Evolutionary conservation across 2,797 vertebrate genomes (phyloP).

Genomic region (Enteromius paludinosus): DNA sequence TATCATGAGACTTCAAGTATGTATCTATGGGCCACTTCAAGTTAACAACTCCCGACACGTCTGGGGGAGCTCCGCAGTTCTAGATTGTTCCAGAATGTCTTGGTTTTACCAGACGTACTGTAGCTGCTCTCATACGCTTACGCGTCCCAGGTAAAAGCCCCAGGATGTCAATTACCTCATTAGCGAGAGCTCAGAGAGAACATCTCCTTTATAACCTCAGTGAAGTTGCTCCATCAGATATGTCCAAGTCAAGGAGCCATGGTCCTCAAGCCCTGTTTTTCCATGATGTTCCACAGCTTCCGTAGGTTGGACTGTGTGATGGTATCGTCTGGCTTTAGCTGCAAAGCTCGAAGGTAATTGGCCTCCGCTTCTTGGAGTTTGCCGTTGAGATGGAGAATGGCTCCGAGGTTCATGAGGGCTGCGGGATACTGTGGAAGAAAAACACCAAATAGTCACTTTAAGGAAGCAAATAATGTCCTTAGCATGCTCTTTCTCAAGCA

Average conservation of each 20-base stretch:
- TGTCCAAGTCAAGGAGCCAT: slow-evolving; percentile 70
- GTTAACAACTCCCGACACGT: slow-evolving; percentile 70
- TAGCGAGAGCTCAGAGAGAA: slow-evolving; percentile 55
- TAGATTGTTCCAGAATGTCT: slow-evolving; percentile 43
- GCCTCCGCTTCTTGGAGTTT: slow-evolving; percentile 92
- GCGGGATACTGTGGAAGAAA: slow-evolving; percentile 87
- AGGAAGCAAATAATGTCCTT: slow-evolving; percentile 8
- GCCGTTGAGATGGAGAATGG: slow-evolving; percentile 97
- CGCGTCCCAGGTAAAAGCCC: slow-evolving; percentile 12
- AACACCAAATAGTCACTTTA: not conserved
- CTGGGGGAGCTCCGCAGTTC: slow-evolving; percentile 18
- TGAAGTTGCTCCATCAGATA: slow-evolving; percentile 42
- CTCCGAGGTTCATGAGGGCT: slow-evolving; percentile 97
- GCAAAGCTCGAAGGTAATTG: slow-evolving; percentile 95
- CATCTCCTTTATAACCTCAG: slow-evolving; percentile 29
- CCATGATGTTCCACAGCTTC: slow-evolving; percentile 99
- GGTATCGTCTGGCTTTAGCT: slow-evolving; percentile 93
- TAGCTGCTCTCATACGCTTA: not conserved
- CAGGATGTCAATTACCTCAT: slow-evolving; percentile 23
- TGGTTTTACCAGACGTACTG: slow-evolving; percentile 31
- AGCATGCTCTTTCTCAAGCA: not conserved
- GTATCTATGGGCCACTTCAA: slow-evolving; percentile 71
- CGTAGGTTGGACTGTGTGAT: slow-evolving; percentile 98
- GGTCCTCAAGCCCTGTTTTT: slow-evolving; percentile 95
- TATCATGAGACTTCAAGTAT: slow-evolving; percentile 70